Conservation (phyloP, 2,113 vertebrate species). For the Hyperopisus bebe region DNA sequence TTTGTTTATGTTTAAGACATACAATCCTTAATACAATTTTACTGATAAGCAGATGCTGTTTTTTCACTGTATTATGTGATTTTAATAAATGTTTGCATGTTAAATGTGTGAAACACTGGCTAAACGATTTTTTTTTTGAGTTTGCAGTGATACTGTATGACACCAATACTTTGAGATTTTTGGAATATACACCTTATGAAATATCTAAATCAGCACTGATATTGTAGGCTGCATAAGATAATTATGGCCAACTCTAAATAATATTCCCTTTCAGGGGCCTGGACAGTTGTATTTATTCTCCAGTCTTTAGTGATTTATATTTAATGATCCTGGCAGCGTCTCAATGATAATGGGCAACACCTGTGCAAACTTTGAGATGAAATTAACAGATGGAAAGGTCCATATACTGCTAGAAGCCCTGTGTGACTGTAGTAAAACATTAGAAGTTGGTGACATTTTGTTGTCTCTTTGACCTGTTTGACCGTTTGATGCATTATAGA, state of each 20-base stretch:
- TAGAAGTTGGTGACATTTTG: not conserved
- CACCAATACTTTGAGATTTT: not conserved
- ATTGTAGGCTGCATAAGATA: not conserved
- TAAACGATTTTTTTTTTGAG: not conserved
- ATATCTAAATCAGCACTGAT: not conserved
- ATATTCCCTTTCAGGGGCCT: not conserved
- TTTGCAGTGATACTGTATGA: not conserved
- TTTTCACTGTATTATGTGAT: not conserved
- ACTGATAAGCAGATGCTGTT: not conserved
- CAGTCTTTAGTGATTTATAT: not conserved
- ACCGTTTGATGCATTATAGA: too few relatives aligned
- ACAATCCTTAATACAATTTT: not conserved
- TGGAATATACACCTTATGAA: not conserved
- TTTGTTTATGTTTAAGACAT: not conserved
- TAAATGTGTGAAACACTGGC: not conserved
- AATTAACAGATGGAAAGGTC: not conserved
- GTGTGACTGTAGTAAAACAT: not conserved
- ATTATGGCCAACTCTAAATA: not conserved
- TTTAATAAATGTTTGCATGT: not conserved
- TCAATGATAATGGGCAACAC: not conserved
- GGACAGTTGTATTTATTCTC: not conserved
- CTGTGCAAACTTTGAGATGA: not conserved
- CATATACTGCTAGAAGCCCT: not conserved
- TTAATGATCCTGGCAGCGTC: not conserved
- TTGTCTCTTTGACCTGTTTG: not conserved